Evolutionary conservation across 1,140 invertebrate species (phyloP).

Genomic region (Neocloeon triangulifer): DNA sequence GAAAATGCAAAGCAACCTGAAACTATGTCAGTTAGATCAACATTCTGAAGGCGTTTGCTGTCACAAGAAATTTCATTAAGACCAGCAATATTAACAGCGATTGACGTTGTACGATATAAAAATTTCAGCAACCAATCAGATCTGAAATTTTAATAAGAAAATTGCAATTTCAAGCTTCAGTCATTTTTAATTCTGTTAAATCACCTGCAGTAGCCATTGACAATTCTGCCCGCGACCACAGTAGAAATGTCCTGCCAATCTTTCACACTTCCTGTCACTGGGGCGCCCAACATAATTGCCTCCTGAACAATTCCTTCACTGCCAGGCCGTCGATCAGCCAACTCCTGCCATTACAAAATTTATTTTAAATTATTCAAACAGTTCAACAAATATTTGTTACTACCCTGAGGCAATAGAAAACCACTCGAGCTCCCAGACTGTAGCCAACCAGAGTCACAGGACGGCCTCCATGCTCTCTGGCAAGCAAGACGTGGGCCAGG

Average conservation of each 20-base stretch:
- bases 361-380: conserved; percentile 1
- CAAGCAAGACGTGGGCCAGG: conserved; percentile 39
- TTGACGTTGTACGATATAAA: conserved; percentile 35
- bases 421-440: conserved; percentile 45
- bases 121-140: conserved; percentile 45
- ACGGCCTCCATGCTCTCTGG: conserved; percentile 37
- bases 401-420: conserved; percentile 39
- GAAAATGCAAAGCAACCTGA: conserved; percentile 19
- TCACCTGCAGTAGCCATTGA: conserved; percentile 41
- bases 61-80: conserved; percentile 29
- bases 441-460: conserved; percentile 52
- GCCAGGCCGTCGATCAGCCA: conserved; percentile 24
- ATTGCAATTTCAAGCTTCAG: too few species aligned
- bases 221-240: conserved; percentile 36
- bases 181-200: too few species aligned
- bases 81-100: conserved; percentile 31
- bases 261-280: conserved; percentile 26
- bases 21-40: conserved; percentile 33
- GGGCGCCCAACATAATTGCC: conserved; percentile 43
- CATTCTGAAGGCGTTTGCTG: conserved; percentile 29
- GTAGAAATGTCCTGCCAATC: conserved; percentile 28
- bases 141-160: conserved; percentile 14
- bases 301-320: conserved; percentile 43
- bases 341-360: conserved; percentile 18
- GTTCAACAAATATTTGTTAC: background rate